A percentile compares a stretch with the other conserved stretches of the same genome.
These are phyloP conservation scores for Megalopta genalis DNA, from an alignment of 1,140 invertebrate genomes.

Conservation along the genomic window DNA sequence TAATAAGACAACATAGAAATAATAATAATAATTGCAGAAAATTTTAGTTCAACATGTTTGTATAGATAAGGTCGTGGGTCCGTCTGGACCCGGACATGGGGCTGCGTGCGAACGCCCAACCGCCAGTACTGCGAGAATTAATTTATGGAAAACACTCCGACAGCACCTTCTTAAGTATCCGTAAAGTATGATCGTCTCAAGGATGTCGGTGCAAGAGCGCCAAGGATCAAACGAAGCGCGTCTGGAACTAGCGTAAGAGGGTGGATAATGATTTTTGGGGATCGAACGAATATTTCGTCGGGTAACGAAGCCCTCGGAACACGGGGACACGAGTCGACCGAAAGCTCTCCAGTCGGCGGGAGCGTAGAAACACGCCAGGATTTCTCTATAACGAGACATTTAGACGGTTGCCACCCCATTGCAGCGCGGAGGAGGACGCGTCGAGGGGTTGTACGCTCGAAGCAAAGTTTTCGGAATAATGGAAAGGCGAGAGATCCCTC, in stretches of 20 bases:
- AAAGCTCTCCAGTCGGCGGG: neutral
- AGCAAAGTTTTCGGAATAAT: neutral
- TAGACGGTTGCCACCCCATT: neutral
- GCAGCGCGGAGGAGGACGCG: neutral
- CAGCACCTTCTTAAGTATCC: too few relatives aligned
- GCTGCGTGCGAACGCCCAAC: too few relatives aligned
- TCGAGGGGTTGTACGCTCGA: neutral
- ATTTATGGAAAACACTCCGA: too few relatives aligned
- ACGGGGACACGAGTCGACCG: neutral
- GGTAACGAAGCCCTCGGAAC: neutral
- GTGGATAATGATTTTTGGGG: neutral
- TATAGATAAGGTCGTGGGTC: too few relatives aligned
- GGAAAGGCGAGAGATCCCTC: neutral
- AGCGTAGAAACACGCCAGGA: neutral
- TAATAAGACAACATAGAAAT: too few relatives aligned
- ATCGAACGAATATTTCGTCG: neutral
- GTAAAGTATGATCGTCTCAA: too few relatives aligned
- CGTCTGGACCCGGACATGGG: too few relatives aligned
- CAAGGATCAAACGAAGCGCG: neutral
- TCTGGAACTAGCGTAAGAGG: neutral
- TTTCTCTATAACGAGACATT: neutral
- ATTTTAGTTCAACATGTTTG: too few relatives aligned
- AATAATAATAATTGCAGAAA: too few relatives aligned
- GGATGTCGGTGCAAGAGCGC: too few relatives aligned
- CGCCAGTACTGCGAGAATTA: too few relatives aligned